Conservation (phyloP, 2,797 vertebrate species). For the Tokudaia muenninki region DNA sequence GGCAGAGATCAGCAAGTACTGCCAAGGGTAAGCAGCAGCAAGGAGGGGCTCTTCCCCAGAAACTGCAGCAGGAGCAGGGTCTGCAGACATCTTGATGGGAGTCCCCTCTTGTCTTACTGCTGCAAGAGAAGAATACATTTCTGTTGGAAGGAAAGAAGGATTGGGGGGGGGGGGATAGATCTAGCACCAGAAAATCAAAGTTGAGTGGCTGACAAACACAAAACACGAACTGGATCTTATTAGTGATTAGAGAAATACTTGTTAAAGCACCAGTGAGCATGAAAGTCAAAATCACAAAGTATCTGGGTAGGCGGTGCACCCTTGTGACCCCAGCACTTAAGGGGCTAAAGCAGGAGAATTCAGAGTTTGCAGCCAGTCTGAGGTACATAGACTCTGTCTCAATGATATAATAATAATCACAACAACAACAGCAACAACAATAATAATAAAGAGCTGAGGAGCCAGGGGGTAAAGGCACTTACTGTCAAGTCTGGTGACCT, state of each 20-base stretch:
- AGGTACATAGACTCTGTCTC: background rate
- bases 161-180: background rate
- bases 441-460: background rate
- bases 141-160: background rate
- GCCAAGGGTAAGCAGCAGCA: background rate
- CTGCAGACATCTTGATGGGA: background rate
- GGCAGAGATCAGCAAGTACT: background rate
- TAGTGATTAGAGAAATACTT: background rate
- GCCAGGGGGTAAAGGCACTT: background rate
- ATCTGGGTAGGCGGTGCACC: too few relatives aligned
- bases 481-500: background rate
- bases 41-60: background rate
- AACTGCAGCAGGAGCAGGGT: background rate
- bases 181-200: slow-evolving; percentile 4
- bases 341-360: background rate
- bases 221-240: background rate
- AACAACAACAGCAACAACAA: background rate
- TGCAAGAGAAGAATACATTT: background rate
- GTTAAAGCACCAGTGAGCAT: background rate
- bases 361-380: background rate
- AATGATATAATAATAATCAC: background rate
- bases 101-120: background rate
- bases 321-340: background rate
- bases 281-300: slow-evolving; percentile 13
- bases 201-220: background rate